Base-by-base conservation (phyloP, 1,140 invertebrate species). In the Asbolus verrucosus region DNA sequence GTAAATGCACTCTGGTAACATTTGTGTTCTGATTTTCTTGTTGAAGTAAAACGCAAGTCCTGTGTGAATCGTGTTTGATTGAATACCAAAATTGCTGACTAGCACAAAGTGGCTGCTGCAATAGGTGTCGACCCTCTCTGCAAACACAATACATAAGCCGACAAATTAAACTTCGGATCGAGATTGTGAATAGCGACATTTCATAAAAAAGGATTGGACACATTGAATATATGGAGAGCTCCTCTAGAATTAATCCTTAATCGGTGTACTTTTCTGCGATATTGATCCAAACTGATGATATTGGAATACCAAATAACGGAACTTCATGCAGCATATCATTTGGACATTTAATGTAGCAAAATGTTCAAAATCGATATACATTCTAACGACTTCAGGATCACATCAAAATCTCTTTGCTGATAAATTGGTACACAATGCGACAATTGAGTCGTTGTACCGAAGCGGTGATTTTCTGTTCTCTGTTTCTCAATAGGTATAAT, bases 401-500 rank as follows among this genome's bases (percentile, higher is more conserved):
- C 41, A 38, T 39, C 46, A 38, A 71, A n/a, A 24, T 31, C 66
- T 19, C 65, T 71, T 62, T 67, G 65, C 50, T 27, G 67, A 71
- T 31, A 72, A 72, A 72, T 72, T 71, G 69, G 46, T 59, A 67
- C 50, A 67, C 69, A 67, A 71, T 71, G 15, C 24, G n/a, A 65
- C 62, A 43, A 65, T 66, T 65, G 66, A 72, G 19, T 69, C 60
- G 65, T 72, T 69, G 70, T 67, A 61, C 60, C 50, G 36, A 60
- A 63, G 41, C 65, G 30, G 59, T 69, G 70, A 72, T 72, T 72
- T 65, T 63, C 61, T 43, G 69, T 71, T 71, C 65, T 73, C 65
- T 70, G 69, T 67, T 71, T 74, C 70, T 74, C 69, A 74, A 74
- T 74, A 62, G 69, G 67, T 70, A 70, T 73, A 73, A 70, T 73